Percentiles rank a stretch among this genome's conserved stretches.
These are phyloP conservation scores for Calephelis virginiensis DNA, from an alignment of 1,140 invertebrate species.

Conservation along the genomic window DNA sequence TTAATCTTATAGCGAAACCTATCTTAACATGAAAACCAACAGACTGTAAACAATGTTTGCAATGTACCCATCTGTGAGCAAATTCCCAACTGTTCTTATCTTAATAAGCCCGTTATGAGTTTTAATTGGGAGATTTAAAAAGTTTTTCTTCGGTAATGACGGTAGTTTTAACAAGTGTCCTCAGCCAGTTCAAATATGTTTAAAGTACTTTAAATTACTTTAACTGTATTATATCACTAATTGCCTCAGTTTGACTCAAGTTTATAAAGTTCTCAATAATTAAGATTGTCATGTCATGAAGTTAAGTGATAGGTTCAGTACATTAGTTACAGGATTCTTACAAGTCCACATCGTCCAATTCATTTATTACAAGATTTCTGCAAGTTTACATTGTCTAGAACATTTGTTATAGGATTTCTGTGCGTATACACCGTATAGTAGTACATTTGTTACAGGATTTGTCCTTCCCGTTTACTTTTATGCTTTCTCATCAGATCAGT, in stretches of 20 bases:
- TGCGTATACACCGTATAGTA: no score
- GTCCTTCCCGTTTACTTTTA: no score
- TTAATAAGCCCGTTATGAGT: conserved; percentile 29
- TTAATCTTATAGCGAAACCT: not conserved
- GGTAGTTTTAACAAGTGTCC: conserved; percentile 19
- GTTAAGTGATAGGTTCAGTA: no score
- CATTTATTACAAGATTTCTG: no score
- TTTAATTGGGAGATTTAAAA: conserved; percentile 30
- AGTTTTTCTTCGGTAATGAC: conserved; percentile 19
- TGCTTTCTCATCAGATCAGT: no score
- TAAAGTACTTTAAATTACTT: not conserved
- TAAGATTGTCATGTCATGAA: no score
- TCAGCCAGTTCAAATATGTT: not conserved
- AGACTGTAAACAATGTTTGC: not conserved
- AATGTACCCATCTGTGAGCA: not conserved
- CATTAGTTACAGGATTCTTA: no score
- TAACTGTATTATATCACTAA: not conserved
- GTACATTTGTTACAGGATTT: no score
- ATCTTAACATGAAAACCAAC: not conserved
- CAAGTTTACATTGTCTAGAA: no score
- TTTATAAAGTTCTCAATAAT: no score
- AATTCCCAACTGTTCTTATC: conserved; percentile 20
- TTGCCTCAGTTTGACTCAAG: not conserved
- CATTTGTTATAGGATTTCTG: no score
- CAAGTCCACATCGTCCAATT: no score